Base-by-base conservation (phyloP, 2,797 vertebrate genomes). In the Myotis planiceps region DNA sequence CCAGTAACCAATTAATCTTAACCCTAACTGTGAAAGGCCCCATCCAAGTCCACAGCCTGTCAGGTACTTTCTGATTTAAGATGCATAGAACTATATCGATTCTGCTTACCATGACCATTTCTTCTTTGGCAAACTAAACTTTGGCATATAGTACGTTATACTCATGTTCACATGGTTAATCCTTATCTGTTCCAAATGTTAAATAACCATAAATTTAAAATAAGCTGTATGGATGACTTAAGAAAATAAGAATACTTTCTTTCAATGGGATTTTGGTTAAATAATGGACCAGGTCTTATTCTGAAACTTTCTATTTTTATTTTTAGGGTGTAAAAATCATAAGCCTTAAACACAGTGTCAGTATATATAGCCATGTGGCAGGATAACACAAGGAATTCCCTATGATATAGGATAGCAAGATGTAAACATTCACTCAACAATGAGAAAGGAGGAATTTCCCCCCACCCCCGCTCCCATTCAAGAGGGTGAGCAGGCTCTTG, bases 291-390 rank as follows among this genome's bases (percentile, higher is more conserved):
- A 45, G 18, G 23, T 21, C 32, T 42, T 51, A 55, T 14, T 37
- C n/a, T 29, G 14, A 85, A 93, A 87, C 5, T 63, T 9, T 1
- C 10, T 37, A 0, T 14, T 29, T 88, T 60, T 45, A n/a, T 25
- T 93, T 87, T 79, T 19, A 95, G 21, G 6, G 18, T 37, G 92
- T 79, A 49, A 92, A 92, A 97, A 63, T 42, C 9, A 34, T 47
- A 88, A 75, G 8, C 63, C 21, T 49, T 92, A 88, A 68, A 75
- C 19, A 60, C 63, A 51, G 47, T 25, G 5, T 89, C n/a, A 60
- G 42, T 18, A 14, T 53, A 47, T 34, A 23, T 76, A 47, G 29
- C 5, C 4, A 25, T 15, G 0, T 91, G 55, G 25, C 53, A 72
- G n/a, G 47, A 34, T 37, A 23, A 47, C 23, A 25, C 14, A 47